Percentiles rank a stretch among this genome's conserved stretches.
phyloP scores from a whole-genome alignment of 1,140 invertebrate species.

The Chymomyza costata region DNA sequence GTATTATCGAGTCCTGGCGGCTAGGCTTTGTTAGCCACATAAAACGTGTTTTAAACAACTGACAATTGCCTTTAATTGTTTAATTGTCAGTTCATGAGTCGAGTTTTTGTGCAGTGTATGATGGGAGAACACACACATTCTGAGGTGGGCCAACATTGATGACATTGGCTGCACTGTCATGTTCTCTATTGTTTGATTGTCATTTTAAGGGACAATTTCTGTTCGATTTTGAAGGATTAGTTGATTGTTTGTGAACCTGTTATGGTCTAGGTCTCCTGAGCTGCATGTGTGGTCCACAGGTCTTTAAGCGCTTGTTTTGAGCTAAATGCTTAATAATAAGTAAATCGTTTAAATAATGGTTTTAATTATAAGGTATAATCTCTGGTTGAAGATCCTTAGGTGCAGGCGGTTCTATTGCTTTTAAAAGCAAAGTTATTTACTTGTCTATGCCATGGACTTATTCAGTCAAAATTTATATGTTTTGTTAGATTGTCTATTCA shows the following conservation, averaged over 20 bases:
- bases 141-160: background rate
- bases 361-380: no score
- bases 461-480: no score
- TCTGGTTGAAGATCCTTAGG: no score
- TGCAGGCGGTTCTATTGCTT: no score
- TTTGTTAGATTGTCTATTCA: no score
- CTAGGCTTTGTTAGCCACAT: background rate
- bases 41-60: constrained; percentile 36
- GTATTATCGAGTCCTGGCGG: constrained; percentile 55
- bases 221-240: constrained; percentile 49
- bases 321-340: no score
- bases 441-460: no score
- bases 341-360: no score
- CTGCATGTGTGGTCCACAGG: no score
- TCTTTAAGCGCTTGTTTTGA: no score
- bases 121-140: constrained; percentile 15
- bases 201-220: constrained; percentile 44
- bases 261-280: no score
- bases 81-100: constrained; percentile 61
- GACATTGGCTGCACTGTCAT: constrained; percentile 23
- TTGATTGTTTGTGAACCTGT: constrained; percentile 40
- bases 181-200: constrained; percentile 47
- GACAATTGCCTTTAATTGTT: constrained; percentile 66
- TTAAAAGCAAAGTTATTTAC: no score
- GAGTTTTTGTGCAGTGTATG: constrained; percentile 27